Conservation (phyloP, 2,888 invertebrate species). For the Aromia moschata region DNA sequence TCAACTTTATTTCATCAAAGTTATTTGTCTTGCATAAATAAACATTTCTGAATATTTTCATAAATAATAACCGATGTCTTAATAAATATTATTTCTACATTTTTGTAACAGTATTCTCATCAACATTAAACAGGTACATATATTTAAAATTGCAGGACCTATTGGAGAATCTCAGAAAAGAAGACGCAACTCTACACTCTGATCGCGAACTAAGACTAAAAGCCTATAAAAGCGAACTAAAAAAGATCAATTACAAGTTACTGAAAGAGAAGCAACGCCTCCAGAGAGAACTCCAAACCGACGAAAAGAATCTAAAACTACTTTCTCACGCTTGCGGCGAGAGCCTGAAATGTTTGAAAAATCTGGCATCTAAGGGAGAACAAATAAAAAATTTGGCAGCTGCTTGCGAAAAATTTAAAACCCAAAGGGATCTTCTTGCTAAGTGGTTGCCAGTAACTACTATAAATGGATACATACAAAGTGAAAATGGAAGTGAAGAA, state of each 20-base stretch:
- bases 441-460: constrained; percentile 39
- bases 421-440: constrained; percentile 63
- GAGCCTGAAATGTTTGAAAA: constrained; percentile 62
- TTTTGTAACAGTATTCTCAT: no score
- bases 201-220: constrained; percentile 44
- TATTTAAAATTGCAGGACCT: constrained; percentile 35
- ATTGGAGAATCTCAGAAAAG: constrained; percentile 45
- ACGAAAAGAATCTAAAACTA: constrained; percentile 47
- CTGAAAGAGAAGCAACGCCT: constrained; percentile 46
- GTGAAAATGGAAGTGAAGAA: no score
- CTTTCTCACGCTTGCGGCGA: constrained; percentile 60
- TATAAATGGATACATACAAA: no score
- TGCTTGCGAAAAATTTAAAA: constrained; percentile 69
- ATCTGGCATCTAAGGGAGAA: constrained; percentile 63
- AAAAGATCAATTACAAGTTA: constrained; percentile 41
- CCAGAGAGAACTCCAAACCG: constrained; percentile 47
- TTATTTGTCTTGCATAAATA: no score
- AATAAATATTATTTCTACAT: no score
- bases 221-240: constrained; percentile 42
- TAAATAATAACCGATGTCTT: no score
- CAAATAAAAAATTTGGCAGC: constrained; percentile 65
- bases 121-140: no score
- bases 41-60: no score
- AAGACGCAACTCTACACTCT: constrained; percentile 39
- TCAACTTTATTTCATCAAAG: no score